phyloP scores from a whole-genome alignment of 2,888 invertebrate species.

The Platycnemis pennipes region DNA sequence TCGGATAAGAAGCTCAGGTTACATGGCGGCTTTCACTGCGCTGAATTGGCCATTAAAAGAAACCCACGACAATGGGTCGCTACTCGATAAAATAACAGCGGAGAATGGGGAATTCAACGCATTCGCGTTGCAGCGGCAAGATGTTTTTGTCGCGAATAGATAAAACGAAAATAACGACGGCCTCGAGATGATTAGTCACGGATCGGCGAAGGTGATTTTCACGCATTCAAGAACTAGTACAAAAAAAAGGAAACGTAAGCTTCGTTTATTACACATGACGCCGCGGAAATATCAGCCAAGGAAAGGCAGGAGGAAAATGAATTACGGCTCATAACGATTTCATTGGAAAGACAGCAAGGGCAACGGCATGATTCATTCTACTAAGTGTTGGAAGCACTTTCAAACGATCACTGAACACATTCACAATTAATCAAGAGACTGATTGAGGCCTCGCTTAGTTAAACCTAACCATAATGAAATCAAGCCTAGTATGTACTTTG shows the following conservation, averaged over 20 bases:
- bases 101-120: neutral
- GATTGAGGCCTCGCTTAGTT: too few relatives aligned
- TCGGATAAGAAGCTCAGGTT: slow-evolving; percentile 15
- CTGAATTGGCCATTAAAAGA: neutral
- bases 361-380: too few relatives aligned
- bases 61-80: neutral
- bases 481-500: too few relatives aligned
- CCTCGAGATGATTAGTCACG: neutral
- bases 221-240: too few relatives aligned
- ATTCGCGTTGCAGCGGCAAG: neutral
- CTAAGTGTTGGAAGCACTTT: too few relatives aligned
- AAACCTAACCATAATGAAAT: too few relatives aligned
- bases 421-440: too few relatives aligned
- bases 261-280: neutral
- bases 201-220: too few relatives aligned
- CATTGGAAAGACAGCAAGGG: too few relatives aligned
- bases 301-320: too few relatives aligned
- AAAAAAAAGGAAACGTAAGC: neutral
- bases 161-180: neutral
- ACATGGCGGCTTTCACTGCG: neutral
- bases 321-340: too few relatives aligned
- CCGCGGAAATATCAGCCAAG: neutral
- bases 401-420: too few relatives aligned
- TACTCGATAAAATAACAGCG: neutral
- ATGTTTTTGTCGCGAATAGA: neutral